Evolutionary conservation across 2,888 invertebrate species (phyloP), one percentile per base, ranked within the genome.

Genomic region (Fabriciana adippe): DNA sequence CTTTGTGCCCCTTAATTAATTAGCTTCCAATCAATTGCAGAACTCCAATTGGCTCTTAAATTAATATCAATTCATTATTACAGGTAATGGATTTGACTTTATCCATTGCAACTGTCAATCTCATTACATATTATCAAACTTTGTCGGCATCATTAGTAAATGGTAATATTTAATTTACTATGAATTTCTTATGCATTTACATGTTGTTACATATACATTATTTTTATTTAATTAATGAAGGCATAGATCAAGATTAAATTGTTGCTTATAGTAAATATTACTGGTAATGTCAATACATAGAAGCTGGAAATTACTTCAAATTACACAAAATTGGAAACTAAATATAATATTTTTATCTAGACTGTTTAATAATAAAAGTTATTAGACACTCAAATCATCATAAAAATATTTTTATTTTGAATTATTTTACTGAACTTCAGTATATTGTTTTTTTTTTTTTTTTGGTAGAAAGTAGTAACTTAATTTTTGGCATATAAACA

Each of bases 61-160:
- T 72, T 66, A 72, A 72, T 70, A 57, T 74, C 59, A 68, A 57
- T 47, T 60, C 62, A 69, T 74, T 68, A 71, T 31, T 53, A 48
- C 2, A 31, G 47, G 67, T 75, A 72, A 79, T 81, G 72, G 66
- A 77, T 79, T 74, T 78, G 79, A 81, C 80, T 78, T 78, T 72
- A 69, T 63, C 63, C 61, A 72, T 78, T 73, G 55, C n/a, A 60
- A 35, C 67, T 73, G 74, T 75, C 75, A 75, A 76, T 76, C 75
- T 74, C 68, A 76, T 82, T 81, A 77, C 72, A 72, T 73, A 59
- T 73, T 80, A 81, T 83, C 70, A 79, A 77, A 66, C 54, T 70
- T 21, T 55, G 54, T 59, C 35, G 55, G 35, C 51, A 61, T 61
- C 35, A 63, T 64, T 62, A 15, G 48, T 48, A 55, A 56, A 56